Percentiles rank a stretch among this genome's conserved stretches.
Conservation (phyloP, 1,140 invertebrate species). For the Tetraneura akinire region DNA sequence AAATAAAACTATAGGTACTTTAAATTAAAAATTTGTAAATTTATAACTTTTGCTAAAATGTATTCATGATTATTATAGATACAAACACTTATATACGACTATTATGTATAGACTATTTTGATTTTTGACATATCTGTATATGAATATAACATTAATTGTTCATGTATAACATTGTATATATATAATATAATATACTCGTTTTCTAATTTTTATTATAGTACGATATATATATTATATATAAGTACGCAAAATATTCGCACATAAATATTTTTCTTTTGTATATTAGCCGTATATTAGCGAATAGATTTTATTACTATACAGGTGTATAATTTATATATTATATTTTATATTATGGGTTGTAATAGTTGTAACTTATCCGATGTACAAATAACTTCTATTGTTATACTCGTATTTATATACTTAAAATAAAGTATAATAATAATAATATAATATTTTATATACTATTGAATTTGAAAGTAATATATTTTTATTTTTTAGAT, state of each 20-base stretch:
- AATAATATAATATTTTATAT: no score
- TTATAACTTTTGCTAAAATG: no score
- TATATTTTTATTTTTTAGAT: no score
- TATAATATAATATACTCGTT: background rate
- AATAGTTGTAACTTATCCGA: background rate
- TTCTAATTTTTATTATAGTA: background rate
- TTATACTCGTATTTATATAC: background rate
- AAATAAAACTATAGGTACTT: no score
- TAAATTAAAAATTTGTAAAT: no score
- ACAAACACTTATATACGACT: no score
- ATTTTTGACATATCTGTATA: no score
- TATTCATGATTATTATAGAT: no score
- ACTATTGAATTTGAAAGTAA: no score
- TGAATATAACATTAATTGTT: no score
- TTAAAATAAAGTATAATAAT: no score
- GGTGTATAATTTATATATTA: background rate
- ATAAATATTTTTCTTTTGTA: background rate
- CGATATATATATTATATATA: background rate
- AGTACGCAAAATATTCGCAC: background rate
- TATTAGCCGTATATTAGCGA: background rate
- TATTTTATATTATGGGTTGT: background rate
- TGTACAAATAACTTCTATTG: slow-evolving; percentile 1
- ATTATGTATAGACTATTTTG: no score
- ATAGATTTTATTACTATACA: slow-evolving; percentile 2
- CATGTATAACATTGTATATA: background rate